Base-by-base conservation (phyloP, 92 coral and sea anemone species). In the Virgularia gustaviana region DNA sequence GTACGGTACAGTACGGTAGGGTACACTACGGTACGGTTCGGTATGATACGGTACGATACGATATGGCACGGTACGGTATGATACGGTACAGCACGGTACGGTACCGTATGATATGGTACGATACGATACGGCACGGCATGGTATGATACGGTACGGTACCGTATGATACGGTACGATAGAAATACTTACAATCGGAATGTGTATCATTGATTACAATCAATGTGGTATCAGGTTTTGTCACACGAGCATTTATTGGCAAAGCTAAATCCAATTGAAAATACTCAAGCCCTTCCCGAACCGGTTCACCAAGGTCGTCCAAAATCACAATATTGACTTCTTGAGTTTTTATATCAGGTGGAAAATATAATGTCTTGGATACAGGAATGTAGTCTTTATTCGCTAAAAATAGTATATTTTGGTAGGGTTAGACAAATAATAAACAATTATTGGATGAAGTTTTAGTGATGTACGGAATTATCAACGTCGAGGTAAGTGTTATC, bases 371-470 rank as follows among this genome's bases (percentile, higher is more conserved):
- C 29, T 89, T 75, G 18, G 90, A 81, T 37, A 92, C 79, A 2
- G 98, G 98, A 31, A 80, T 57, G 79, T 92, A 92, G 82, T 92
- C 98, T 72, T 84, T 84, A 18, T 73, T 73, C 18, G 98, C 98
- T 92, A 78, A 18, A 34, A 68, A 2, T 43, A 27, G 2, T 38
- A 41, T 0, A n/a, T 58, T 9, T 4, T 18, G 5, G 20, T n/a
- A 2, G 0, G 1, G 54, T 4, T n/a, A 2, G 0, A 24, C 20
- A 19, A 47, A 2, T n/a, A n/a, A n/a, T n/a, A n/a, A n/a, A n/a
- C n/a, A n/a, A n/a, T n/a, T n/a, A n/a, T n/a, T n/a, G n/a, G n/a
- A n/a, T n/a, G n/a, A n/a, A n/a, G n/a, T n/a, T n/a, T n/a, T n/a
- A n/a, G n/a, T n/a, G n/a, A n/a, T n/a, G n/a, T n/a, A n/a, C n/a